Evolutionary conservation across 2,888 invertebrate genomes (phyloP).

Genomic region (Epistrophe eligans): DNA sequence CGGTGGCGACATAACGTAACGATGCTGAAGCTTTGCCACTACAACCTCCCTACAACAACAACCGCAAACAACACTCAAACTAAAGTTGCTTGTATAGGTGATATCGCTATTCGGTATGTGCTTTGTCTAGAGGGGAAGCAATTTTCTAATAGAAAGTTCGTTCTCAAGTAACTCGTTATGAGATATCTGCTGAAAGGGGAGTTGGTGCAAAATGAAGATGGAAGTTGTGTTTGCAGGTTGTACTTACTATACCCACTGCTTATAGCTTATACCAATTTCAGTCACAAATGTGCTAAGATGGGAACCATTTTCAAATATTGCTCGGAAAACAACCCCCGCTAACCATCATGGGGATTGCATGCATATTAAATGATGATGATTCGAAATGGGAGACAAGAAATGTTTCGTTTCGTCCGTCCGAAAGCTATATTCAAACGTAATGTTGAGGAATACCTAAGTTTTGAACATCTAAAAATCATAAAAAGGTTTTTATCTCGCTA

Average conservation of each 20-base stretch:
- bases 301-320: constrained; percentile 70
- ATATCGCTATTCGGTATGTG: neutral
- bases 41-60: constrained; percentile 35
- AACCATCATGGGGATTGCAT: constrained; percentile 29
- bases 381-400: neutral
- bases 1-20: constrained; percentile 31
- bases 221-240: constrained; percentile 64
- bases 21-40: constrained; percentile 41
- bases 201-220: constrained; percentile 12
- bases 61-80: constrained; percentile 22
- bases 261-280: constrained; percentile 54
- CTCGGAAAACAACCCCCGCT: constrained; percentile 35
- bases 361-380: constrained; percentile 56
- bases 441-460: constrained; percentile 38
- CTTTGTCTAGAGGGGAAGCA: constrained; percentile 59
- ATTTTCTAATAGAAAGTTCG: constrained; percentile 53
- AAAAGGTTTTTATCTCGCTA: constrained; percentile 41
- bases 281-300: constrained; percentile 63
- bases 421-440: constrained; percentile 34
- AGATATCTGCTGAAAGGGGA: neutral
- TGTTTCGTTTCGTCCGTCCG: constrained; percentile 31
- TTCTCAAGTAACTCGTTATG: constrained; percentile 63
- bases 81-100: constrained; percentile 1
- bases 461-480: constrained; percentile 30
- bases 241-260: constrained; percentile 12